A percentile compares a stretch with the other conserved stretches of the same genome.
Conservation (phyloP, 2,888 invertebrate genomes). For the Leptopterna dolabrata region DNA sequence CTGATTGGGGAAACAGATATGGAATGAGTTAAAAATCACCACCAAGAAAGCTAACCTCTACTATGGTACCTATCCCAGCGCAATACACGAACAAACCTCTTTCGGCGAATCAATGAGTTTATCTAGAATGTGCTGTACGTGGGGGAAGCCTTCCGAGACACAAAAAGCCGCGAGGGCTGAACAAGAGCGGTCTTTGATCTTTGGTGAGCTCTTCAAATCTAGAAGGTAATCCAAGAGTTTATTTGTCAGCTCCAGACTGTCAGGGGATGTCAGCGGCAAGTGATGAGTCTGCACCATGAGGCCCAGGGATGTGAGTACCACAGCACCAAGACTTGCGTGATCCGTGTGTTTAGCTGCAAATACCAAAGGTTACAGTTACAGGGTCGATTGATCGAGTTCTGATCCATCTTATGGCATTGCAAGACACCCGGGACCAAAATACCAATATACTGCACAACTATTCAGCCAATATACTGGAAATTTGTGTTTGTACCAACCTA, state of each 20-base stretch:
- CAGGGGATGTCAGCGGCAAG: slow-evolving; percentile 74
- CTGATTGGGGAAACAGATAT: background rate
- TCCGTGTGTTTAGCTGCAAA: slow-evolving; percentile 75
- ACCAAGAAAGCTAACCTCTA: no score
- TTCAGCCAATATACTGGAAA: no score
- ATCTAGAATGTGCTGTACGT: slow-evolving; percentile 47
- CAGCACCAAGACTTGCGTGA: slow-evolving; percentile 74
- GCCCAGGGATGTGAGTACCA: slow-evolving; percentile 73
- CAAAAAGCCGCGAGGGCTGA: slow-evolving; percentile 21
- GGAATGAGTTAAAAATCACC: background rate
- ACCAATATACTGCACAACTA: no score
- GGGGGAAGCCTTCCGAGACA: slow-evolving; percentile 24
- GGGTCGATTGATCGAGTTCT: no score
- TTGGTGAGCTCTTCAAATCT: slow-evolving; percentile 77
- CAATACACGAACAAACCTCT: slow-evolving; percentile 51
- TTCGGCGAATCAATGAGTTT: slow-evolving; percentile 55
- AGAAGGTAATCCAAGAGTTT: slow-evolving; percentile 78
- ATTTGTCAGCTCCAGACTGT: slow-evolving; percentile 74
- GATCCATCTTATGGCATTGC: no score
- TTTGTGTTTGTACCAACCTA: slow-evolving; percentile 28
- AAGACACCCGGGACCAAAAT: no score
- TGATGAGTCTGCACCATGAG: slow-evolving; percentile 77
- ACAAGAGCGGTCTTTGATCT: slow-evolving; percentile 68
- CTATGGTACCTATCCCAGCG: no score
- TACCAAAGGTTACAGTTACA: no score